Evolutionary conservation across 2,888 invertebrate species (phyloP).

Genomic region (Ctena decussata): DNA sequence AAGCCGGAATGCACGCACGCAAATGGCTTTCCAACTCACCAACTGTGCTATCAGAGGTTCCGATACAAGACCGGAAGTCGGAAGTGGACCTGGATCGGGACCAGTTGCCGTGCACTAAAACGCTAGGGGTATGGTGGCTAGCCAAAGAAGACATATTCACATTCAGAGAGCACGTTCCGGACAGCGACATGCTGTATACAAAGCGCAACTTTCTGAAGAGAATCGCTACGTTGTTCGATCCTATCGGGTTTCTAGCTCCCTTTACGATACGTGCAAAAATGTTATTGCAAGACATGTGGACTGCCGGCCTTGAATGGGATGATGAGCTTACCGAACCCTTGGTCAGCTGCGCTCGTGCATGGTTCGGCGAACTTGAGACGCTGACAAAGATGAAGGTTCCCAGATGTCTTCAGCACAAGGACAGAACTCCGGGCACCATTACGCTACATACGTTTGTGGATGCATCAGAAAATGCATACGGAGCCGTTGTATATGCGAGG

Average conservation of each 20-base stretch:
- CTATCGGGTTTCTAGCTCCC: too few relatives aligned
- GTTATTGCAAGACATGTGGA: too few relatives aligned
- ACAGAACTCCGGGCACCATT: neutral
- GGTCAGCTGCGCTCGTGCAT: too few relatives aligned
- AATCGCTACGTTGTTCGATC: too few relatives aligned
- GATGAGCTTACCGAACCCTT: too few relatives aligned
- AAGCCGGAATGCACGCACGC: neutral
- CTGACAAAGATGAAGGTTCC: too few relatives aligned
- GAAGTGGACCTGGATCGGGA: neutral
- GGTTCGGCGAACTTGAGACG: neutral
- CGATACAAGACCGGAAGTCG: neutral
- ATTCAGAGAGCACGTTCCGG: too few relatives aligned
- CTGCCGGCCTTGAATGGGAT: too few relatives aligned
- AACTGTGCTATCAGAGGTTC: neutral
- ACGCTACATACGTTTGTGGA: slow-evolving; percentile 60
- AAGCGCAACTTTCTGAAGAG: neutral
- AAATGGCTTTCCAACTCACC: neutral
- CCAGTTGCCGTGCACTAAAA: neutral
- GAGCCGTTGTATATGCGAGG: slow-evolving; percentile 42
- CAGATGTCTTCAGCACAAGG: neutral
- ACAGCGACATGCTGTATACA: too few relatives aligned
- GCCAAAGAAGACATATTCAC: neutral
- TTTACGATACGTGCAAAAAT: too few relatives aligned
- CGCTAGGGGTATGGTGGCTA: too few relatives aligned
- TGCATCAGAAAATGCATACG: slow-evolving; percentile 47